These are phyloP conservation scores for Cnemophilus loriae DNA, from an alignment of 2,113 vertebrate genomes.

Conservation along the genomic window DNA sequence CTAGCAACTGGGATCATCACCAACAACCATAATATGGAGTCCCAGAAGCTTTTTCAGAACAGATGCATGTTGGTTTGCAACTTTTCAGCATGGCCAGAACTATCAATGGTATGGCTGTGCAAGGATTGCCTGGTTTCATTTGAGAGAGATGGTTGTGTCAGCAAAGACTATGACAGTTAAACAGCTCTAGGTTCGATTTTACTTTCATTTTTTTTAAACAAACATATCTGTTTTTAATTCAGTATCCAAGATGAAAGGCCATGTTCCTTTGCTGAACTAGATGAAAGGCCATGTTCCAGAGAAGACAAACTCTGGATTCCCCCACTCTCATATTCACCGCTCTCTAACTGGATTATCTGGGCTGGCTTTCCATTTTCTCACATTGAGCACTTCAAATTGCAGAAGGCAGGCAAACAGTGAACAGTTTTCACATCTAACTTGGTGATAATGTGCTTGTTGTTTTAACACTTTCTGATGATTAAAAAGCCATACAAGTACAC, in stretches of 20 bases:
- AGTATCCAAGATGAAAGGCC: background rate
- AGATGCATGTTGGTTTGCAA: background rate
- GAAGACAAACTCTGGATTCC: background rate
- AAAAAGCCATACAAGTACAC: background rate
- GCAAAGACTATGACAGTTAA: background rate
- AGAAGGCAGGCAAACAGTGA: background rate
- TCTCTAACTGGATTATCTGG: background rate
- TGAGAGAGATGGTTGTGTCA: background rate
- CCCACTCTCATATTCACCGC: background rate
- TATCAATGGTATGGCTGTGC: background rate
- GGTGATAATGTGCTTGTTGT: constrained; percentile 47
- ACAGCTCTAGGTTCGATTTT: background rate
- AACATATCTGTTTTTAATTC: background rate
- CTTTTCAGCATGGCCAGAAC: background rate
- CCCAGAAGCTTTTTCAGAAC: background rate
- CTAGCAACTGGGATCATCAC: background rate
- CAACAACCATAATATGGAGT: background rate
- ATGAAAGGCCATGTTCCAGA: background rate
- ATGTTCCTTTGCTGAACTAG: background rate
- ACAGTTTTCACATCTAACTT: background rate
- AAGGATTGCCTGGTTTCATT: background rate
- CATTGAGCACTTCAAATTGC: background rate
- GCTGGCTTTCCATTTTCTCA: background rate
- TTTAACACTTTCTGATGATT: constrained; percentile 36
- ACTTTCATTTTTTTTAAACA: background rate